Percentiles rank a stretch among this genome's conserved stretches.
phyloP scores from a whole-genome alignment of 2,113 vertebrate genomes.

The Cervus canadensis region DNA sequence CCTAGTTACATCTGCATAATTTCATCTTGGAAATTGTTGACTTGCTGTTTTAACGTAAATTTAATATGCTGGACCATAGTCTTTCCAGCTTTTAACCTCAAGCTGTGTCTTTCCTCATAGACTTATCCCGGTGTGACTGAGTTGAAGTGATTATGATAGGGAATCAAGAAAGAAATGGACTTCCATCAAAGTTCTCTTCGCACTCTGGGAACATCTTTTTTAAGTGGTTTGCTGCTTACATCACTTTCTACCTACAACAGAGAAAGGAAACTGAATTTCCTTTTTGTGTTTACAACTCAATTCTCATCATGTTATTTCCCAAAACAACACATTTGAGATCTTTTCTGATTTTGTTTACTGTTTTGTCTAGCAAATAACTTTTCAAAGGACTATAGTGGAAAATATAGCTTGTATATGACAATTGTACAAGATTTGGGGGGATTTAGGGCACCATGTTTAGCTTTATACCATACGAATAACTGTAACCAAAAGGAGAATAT shows the following conservation, averaged over 20 bases:
- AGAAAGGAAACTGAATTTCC: background rate
- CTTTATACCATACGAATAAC: background rate
- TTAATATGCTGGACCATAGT: background rate
- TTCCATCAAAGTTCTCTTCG: background rate
- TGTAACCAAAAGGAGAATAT: background rate
- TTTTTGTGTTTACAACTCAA: background rate
- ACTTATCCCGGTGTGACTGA: background rate
- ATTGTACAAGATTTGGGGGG: background rate
- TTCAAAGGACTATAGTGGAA: background rate
- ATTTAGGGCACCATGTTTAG: background rate
- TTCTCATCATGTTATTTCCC: background rate
- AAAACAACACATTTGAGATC: background rate
- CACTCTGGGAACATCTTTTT: background rate
- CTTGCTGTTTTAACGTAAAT: background rate
- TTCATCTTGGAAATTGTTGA: background rate
- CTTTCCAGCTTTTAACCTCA: background rate
- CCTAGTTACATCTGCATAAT: background rate
- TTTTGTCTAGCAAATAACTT: background rate
- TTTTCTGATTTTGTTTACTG: background rate
- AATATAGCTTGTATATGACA: background rate
- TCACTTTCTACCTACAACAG: background rate
- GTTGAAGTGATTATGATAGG: background rate
- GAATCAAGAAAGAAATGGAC: background rate
- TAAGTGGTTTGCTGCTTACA: accelerated
- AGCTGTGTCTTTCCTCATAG: background rate